Conservation (phyloP, 1,140 invertebrate genomes). For the Macrocentrus cingulum region DNA sequence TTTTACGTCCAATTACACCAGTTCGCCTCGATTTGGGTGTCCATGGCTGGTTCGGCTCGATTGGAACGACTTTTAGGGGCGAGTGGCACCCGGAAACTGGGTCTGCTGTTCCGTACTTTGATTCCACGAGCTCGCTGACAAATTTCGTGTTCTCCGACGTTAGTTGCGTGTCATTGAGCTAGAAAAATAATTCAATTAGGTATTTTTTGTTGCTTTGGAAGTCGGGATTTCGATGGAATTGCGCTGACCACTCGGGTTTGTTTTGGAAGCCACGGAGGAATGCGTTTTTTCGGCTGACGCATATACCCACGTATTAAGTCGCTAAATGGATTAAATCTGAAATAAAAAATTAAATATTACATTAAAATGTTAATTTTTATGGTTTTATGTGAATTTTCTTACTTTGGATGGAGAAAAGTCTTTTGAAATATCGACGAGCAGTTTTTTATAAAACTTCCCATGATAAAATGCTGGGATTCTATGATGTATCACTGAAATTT, state of each 20-base stretch:
- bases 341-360: conserved; percentile 24
- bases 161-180: conserved; percentile 71
- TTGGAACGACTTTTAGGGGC: conserved; percentile 61
- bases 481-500: too few relatives aligned
- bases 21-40: conserved; percentile 65
- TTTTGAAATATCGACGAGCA: too few relatives aligned
- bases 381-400: too few relatives aligned
- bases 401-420: too few relatives aligned
- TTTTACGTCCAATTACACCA: conserved; percentile 90
- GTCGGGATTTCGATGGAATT: conserved; percentile 15
- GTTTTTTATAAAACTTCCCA: too few relatives aligned
- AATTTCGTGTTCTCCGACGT: conserved; percentile 82
- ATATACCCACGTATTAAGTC: conserved; percentile 24
- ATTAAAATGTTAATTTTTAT: too few relatives aligned
- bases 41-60: conserved; percentile 67
- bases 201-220: conserved; percentile 10
- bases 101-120: conserved; percentile 62
- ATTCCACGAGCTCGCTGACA: conserved; percentile 74
- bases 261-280: conserved; percentile 63
- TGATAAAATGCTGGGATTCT: too few relatives aligned
- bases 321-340: conserved; percentile 25
- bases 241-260: conserved; percentile 57
- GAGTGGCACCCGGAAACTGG: conserved; percentile 46
- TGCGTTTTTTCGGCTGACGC: conserved; percentile 53
- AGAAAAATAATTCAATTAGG: conserved; percentile 25